A percentile compares a stretch with the other conserved stretches of the same genome.
phyloP scores from a whole-genome alignment of 1,140 invertebrate species.

The Proales similis region DNA sequence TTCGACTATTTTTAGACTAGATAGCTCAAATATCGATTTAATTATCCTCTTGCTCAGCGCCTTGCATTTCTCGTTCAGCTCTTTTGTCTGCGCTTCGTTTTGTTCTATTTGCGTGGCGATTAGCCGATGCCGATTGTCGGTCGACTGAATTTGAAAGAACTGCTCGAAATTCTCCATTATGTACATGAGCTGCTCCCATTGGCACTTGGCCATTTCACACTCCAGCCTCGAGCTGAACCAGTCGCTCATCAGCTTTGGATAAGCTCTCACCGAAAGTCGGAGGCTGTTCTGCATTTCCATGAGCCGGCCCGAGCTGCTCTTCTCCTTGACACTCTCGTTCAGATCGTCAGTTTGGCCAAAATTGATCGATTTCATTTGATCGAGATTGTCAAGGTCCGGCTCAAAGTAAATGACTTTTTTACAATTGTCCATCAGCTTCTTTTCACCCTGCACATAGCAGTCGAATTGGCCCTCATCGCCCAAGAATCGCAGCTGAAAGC shows the following conservation, averaged over 20 bases:
- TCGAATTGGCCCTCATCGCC: no score
- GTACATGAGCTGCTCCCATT: not conserved
- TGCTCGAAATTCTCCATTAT: slow-evolving; percentile 33
- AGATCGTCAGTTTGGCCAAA: no score
- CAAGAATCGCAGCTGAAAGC: no score
- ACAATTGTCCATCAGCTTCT: no score
- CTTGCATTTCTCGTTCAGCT: not conserved
- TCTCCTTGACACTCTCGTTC: no score
- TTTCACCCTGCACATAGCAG: no score
- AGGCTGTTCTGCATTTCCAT: no score
- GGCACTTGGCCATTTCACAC: not conserved
- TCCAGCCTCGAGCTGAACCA: slow-evolving; percentile 17
- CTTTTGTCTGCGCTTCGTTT: not conserved
- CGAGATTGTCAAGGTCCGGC: no score
- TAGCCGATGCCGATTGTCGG: not conserved
- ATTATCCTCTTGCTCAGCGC: not conserved
- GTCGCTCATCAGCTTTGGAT: slow-evolving; percentile 20
- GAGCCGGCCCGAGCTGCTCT: no score
- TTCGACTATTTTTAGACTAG: slow-evolving; percentile 25
- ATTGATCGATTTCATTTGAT: no score
- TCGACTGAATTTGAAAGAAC: slow-evolving; percentile 33
- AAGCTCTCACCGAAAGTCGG: no score
- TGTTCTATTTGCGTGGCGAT: not conserved
- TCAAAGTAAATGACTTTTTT: no score
- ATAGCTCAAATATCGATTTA: slow-evolving; percentile 13